Percentiles rank a stretch among this genome's conserved stretches.
These are phyloP conservation scores for Murina feae DNA, from an alignment of 2,113 vertebrate species.

Conservation along the genomic window DNA sequence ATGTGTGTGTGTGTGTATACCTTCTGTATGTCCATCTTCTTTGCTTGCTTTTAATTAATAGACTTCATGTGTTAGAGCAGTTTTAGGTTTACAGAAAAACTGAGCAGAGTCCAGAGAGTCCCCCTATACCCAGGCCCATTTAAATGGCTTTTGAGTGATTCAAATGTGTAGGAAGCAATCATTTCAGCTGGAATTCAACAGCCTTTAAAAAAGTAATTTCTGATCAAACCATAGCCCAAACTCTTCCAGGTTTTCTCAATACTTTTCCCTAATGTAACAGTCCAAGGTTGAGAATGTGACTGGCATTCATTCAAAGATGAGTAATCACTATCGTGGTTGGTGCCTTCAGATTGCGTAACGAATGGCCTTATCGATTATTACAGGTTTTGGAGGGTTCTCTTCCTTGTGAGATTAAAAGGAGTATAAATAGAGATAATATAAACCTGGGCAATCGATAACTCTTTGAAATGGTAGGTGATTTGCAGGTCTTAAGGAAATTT, in stretches of 20 bases:
- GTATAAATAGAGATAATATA: conserved; percentile 32
- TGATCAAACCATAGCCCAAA: conserved; percentile 18
- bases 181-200: background rate
- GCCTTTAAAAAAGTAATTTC: background rate
- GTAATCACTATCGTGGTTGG: accelerated
- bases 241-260: background rate
- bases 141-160: background rate
- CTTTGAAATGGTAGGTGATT: background rate
- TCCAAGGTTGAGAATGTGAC: background rate
- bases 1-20: background rate
- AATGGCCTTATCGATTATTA: conserved; percentile 15
- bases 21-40: background rate
- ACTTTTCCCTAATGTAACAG: background rate
- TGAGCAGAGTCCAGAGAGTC: background rate
- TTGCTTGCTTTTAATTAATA: background rate
- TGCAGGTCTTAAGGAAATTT: conserved; percentile 11
- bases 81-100: background rate
- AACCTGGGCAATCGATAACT: background rate
- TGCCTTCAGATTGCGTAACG: background rate
- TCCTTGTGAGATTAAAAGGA: conserved; percentile 43
- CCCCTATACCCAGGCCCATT: background rate
- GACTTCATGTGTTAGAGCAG: background rate
- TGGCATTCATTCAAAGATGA: background rate
- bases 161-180: background rate
- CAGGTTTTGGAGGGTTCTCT: background rate